Conservation (phyloP, 92 coral and sea anemone species). For the Porites cylindrica region DNA sequence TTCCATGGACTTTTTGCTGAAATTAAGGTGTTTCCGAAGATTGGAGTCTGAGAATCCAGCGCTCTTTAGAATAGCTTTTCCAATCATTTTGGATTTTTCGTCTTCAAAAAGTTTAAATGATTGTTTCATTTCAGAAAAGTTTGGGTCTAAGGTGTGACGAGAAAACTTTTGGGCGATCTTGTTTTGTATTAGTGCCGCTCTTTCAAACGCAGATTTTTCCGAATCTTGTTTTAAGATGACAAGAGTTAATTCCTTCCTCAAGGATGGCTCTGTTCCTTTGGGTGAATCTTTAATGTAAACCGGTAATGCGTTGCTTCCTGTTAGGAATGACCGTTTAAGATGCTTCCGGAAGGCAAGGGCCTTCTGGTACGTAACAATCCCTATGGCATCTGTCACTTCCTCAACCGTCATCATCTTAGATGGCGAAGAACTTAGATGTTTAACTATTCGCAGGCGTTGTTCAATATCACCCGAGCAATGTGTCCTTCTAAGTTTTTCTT, state of each 20-base stretch:
- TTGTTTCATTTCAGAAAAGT: conserved; percentile 23
- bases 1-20: conserved; percentile 12
- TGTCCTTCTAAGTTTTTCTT: not conserved
- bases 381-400: conserved; percentile 21
- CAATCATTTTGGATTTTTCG: conserved; percentile 17
- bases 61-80: conserved; percentile 15
- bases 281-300: conserved; percentile 28
- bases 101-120: not conserved
- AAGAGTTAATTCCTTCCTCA: conserved; percentile 18
- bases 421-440: not conserved
- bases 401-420: conserved; percentile 26
- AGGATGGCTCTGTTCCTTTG: not conserved
- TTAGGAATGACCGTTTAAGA: conserved; percentile 12
- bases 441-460: not conserved
- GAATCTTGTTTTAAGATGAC: conserved; percentile 25
- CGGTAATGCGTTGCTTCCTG: conserved; percentile 14
- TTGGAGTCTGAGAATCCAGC: conserved; percentile 22
- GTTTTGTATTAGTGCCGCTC: not conserved
- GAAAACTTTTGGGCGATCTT: conserved; percentile 6
- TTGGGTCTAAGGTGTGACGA: conserved; percentile 2
- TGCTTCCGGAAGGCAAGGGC: conserved; percentile 1
- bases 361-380: conserved; percentile 11
- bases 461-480: not conserved
- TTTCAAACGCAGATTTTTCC: conserved; percentile 17
- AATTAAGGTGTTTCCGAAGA: conserved; percentile 17